Base-by-base conservation (phyloP, 2,113 vertebrate genomes). In the Poeciliopsis prolifica region DNA sequence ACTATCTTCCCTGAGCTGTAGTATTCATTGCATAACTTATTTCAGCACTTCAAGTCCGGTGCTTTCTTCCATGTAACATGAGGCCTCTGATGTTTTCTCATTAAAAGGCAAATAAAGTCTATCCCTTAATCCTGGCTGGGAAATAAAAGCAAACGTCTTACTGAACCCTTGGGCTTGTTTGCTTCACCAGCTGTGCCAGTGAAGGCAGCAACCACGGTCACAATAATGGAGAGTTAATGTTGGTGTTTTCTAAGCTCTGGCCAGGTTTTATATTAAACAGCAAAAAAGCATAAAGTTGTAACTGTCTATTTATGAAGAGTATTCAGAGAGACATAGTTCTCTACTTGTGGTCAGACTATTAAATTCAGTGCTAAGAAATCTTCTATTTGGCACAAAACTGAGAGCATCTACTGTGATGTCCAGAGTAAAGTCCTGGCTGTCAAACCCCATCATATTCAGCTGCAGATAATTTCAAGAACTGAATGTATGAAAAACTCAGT, bases 101-200 rank as follows among this genome's bases (percentile, higher is more conserved):
- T 6, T 54, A 61, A 61, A 60, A 30, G 28, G 24, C 73, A 74
- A 77, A 82, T 75, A 75, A 82, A 71, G 64, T 17, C 2, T 30
- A 15, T 62, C 14, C 63, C 10, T n/a, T 70, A 78, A 72, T 68
- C 66, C 11, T 2, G 15, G 29, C 19, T 24, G 11, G 54, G 17
- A 62, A 44, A 62, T 68, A 33, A 76, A 68, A 51, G 48, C 9
- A 51, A 67, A 80, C 2, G 14, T 7, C 26, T 24, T 4, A 1
- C 13, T 35, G 26, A 51, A 33, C 35, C 28, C 19, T 30, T 3
- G 35, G n/a, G 42, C 48, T 75, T 70, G 68, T 7, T 29, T 65
- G 31, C 54, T 70, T 3, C 60, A 61, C n/a, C n/a, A 42, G 61
- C 70, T 67, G 40, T 48, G 44, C 44, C 14, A 48, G 44, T 48